Evolutionary conservation across 2,888 invertebrate genomes (phyloP).

Genomic region (Hemithea aestivaria): DNA sequence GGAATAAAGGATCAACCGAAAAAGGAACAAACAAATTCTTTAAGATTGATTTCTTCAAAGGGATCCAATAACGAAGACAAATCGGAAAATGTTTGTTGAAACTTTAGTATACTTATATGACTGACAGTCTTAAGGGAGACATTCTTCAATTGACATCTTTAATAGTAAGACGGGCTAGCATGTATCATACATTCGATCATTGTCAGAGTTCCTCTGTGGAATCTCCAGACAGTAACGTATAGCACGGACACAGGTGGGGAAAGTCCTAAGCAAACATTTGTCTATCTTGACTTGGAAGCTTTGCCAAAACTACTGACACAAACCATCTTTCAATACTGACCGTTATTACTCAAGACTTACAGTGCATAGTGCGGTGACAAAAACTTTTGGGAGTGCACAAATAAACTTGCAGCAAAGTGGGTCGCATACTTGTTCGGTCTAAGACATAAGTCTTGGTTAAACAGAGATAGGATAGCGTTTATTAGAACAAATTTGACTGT

Average conservation of each 20-base stretch:
- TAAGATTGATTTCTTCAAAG: too few relatives aligned
- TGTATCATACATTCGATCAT: slow-evolving; percentile 44
- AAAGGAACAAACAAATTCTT: not conserved
- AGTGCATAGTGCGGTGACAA: slow-evolving; percentile 16
- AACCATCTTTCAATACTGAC: slow-evolving; percentile 13
- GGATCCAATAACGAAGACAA: too few relatives aligned
- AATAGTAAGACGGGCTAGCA: slow-evolving; percentile 15
- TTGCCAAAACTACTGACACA: slow-evolving; percentile 26
- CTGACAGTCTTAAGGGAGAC: slow-evolving; percentile 7
- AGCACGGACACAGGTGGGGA: slow-evolving; percentile 46
- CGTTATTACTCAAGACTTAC: slow-evolving; percentile 25
- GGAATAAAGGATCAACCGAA: not conserved
- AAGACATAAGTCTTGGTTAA: slow-evolving; percentile 32
- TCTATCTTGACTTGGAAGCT: slow-evolving; percentile 42
- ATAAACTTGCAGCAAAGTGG: slow-evolving; percentile 24
- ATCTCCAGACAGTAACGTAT: slow-evolving; percentile 48
- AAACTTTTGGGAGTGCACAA: slow-evolving; percentile 7
- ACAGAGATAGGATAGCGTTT: slow-evolving; percentile 30
- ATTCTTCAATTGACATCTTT: slow-evolving; percentile 11
- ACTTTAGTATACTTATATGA: not conserved
- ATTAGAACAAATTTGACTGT: slow-evolving; percentile 29
- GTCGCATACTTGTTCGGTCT: slow-evolving; percentile 30
- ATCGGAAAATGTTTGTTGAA: too few relatives aligned
- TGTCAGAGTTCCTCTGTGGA: slow-evolving; percentile 39
- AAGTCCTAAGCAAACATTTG: slow-evolving; percentile 50